phyloP scores from a whole-genome alignment of 2,113 vertebrate species.

The Pseudopodoces humilis region DNA sequence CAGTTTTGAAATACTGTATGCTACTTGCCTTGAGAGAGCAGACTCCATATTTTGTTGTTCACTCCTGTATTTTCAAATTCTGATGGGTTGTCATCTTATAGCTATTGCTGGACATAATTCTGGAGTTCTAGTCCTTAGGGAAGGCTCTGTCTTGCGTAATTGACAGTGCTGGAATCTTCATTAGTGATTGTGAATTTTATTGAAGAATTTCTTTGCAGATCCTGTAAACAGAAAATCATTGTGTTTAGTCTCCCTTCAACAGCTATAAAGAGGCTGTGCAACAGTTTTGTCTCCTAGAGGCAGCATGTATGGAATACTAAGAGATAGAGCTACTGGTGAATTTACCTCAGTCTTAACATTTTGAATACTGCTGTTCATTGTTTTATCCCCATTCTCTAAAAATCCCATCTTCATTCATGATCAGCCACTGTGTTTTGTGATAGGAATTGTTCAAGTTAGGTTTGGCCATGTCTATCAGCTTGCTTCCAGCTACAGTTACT shows the following conservation, averaged over 20 bases:
- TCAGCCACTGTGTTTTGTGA: background rate
- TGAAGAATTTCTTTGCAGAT: background rate
- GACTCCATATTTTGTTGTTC: background rate
- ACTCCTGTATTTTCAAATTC: background rate
- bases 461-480: background rate
- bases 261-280: background rate
- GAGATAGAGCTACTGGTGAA: background rate
- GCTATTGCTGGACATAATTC: background rate
- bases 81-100: background rate
- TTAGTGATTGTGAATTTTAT: background rate
- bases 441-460: background rate
- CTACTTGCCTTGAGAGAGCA: background rate
- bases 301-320: background rate
- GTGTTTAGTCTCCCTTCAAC: background rate
- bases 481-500: constrained; percentile 15
- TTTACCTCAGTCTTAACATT: background rate
- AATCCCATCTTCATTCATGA: background rate
- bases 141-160: background rate
- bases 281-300: background rate
- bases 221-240: background rate
- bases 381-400: background rate
- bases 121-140: background rate
- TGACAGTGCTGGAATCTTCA: background rate
- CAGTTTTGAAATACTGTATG: background rate
- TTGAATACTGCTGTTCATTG: background rate